Percentiles rank a stretch among this genome's conserved stretches.
These are phyloP conservation scores for Athrips mouffetella DNA, from an alignment of 2,888 invertebrate species.

Conservation along the genomic window DNA sequence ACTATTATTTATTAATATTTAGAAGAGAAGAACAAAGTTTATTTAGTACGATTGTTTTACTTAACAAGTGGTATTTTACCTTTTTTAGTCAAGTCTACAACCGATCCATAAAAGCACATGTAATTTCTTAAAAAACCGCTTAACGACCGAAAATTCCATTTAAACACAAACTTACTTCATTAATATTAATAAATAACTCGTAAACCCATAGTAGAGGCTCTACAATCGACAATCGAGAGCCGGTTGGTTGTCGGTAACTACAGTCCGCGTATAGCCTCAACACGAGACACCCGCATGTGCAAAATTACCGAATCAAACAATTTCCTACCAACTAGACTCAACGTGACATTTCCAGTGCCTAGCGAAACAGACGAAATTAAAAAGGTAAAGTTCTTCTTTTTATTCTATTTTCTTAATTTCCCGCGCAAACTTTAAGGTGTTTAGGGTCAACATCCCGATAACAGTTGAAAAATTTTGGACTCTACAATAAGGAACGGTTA, in stretches of 20 bases:
- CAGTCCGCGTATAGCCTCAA: conserved; percentile 1
- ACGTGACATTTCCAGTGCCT: conserved; percentile 11
- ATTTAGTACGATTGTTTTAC: no score
- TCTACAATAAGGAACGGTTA: background rate
- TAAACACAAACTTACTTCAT: background rate
- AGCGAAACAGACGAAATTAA: conserved; percentile 2
- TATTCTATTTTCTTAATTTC: background rate
- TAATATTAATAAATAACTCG: background rate
- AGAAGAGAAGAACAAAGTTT: no score
- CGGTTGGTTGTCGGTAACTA: conserved; percentile 5
- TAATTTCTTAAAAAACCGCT: no score
- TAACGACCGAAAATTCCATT: no score
- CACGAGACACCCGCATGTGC: background rate
- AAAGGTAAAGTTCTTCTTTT: conserved; percentile 3
- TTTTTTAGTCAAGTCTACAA: no score
- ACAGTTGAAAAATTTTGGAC: background rate
- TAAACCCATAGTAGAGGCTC: conserved; percentile 1
- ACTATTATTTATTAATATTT: no score
- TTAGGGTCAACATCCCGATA: background rate
- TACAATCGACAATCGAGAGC: conserved; percentile 4
- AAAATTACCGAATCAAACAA: no score
- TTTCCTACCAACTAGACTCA: background rate
- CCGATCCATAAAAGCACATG: no score
- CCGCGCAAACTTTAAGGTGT: background rate
- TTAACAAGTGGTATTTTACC: no score